A percentile compares a stretch with the other conserved stretches of the same genome.
phyloP scores from a whole-genome alignment of 2,113 vertebrate species.

The Nannobrachium achirus region DNA sequence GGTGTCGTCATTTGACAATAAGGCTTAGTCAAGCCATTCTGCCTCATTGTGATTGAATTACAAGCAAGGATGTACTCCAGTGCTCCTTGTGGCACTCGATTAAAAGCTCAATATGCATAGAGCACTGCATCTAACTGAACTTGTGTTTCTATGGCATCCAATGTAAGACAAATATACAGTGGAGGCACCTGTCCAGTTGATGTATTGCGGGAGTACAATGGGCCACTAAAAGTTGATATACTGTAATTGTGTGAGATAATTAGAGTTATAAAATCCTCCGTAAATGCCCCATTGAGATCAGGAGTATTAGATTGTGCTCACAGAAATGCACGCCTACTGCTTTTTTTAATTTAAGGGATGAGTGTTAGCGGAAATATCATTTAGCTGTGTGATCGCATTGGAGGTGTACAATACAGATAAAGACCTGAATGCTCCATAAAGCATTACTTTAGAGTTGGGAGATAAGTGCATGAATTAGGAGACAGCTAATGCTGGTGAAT shows the following conservation, averaged over 20 bases:
- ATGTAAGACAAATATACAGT: constrained; percentile 63
- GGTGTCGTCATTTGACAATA: constrained; percentile 42
- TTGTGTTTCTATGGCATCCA: constrained; percentile 48
- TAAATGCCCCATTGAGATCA: constrained; percentile 82
- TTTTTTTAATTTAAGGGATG: constrained; percentile 83
- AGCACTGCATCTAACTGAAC: constrained; percentile 48
- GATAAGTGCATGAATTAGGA: constrained; percentile 84
- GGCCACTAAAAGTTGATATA: constrained; percentile 80
- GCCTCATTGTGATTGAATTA: constrained; percentile 42
- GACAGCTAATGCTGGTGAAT: constrained; percentile 79
- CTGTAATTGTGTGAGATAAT: constrained; percentile 82
- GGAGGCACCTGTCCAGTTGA: constrained; percentile 70
- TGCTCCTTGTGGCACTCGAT: constrained; percentile 34
- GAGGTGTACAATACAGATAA: constrained; percentile 82
- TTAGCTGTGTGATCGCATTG: constrained; percentile 78
- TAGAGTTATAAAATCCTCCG: constrained; percentile 81
- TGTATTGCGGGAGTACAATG: constrained; percentile 72
- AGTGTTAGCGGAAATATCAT: constrained; percentile 82
- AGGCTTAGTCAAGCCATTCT: constrained; percentile 30
- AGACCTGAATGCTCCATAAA: constrained; percentile 80
- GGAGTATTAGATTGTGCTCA: constrained; percentile 78
- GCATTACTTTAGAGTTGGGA: constrained; percentile 74
- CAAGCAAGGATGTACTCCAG: constrained; percentile 30
- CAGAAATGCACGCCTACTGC: constrained; percentile 80
- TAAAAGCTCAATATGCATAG: constrained; percentile 44